Conservation (phyloP, 1,140 invertebrate genomes). For the Phocides pigmalion region DNA sequence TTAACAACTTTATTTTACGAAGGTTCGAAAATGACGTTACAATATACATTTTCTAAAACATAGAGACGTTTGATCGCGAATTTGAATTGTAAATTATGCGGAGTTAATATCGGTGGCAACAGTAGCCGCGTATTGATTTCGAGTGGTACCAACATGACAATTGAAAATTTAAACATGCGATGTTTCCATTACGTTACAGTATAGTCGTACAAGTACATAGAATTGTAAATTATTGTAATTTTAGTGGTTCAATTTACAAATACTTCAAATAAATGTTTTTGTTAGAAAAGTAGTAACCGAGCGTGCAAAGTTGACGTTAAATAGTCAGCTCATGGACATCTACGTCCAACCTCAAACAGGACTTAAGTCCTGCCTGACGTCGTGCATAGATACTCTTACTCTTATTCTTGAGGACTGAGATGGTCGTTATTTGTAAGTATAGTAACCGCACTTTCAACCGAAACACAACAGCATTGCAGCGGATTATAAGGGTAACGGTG, state of each 20-base stretch:
- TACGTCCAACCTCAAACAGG: too few species aligned
- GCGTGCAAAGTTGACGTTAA: too few species aligned
- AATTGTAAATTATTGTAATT: neutral
- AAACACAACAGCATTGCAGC: too few species aligned
- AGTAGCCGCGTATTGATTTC: slow-evolving; percentile 30
- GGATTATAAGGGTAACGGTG: too few species aligned
- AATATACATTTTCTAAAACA: slow-evolving; percentile 28
- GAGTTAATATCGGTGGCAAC: slow-evolving; percentile 18
- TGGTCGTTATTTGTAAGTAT: too few species aligned
- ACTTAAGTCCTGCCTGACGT: too few species aligned
- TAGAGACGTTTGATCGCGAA: slow-evolving; percentile 30
- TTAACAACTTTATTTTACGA: slow-evolving; percentile 73
- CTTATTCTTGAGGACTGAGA: too few species aligned
- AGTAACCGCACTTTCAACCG: too few species aligned
- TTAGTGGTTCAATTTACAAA: neutral
- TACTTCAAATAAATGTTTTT: neutral
- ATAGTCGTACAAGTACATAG: neutral
- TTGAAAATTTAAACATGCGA: slow-evolving; percentile 34
- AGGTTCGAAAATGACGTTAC: slow-evolving; percentile 42
- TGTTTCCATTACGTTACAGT: slow-evolving; percentile 23
- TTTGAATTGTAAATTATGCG: slow-evolving; percentile 42
- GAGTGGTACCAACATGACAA: slow-evolving; percentile 23
- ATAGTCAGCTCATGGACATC: too few species aligned
- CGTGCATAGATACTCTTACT: too few species aligned
- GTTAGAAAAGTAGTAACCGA: too few species aligned